Base-by-base conservation (phyloP, 2,797 vertebrate genomes). In the Ibycter americanus region DNA sequence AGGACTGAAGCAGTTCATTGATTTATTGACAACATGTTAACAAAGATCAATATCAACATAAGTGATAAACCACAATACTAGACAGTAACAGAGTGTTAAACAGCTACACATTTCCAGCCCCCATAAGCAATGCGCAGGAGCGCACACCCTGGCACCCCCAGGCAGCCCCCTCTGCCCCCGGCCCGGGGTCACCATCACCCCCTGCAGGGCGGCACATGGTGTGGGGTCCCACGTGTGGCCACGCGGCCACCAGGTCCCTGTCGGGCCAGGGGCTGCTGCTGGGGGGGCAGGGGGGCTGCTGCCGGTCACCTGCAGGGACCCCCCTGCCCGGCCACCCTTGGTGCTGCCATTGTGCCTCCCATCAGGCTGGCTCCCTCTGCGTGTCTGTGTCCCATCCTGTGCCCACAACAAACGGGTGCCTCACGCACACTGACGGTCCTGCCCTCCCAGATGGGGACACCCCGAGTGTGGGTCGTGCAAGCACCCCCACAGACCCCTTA, bases 331-430 rank as follows among this genome's bases (percentile, higher is more conserved):
- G 5, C 9, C 80, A 2, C 8, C 3, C 19, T 63, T 46, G 8
- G 7, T 15, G 2, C 13, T 42, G 6, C 14, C 14, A 55, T 34
- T 21, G 25, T 25, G 25, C 3, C 13, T 17, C 17, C 72, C 55
- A 38, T 61, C 22, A 40, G n/a, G 6, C 6, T 19, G 12, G 1
- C 5, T 67, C 5, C 6, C 10, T 20, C 34, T 18, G 5, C 15
- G 16, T 40, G 72, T 76, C 15, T 52, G 4, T 49, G 59, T 56
- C 4, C 4, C 19, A 8, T 8, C 10, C 5, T 7, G 15, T 26
- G 4, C 12, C 9, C 22, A 6, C 11, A 19, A 8, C 0, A 4
- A 8, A 10, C 10, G 1, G 0, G 0, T 3, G 0, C 8, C 11
- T n/a, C 2, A 16, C 0, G 8, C 20, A 40, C 25, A 17, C 27